These are phyloP conservation scores for Malurus cyaneus DNA, from an alignment of 2,113 vertebrate genomes.

Conservation along the genomic window DNA sequence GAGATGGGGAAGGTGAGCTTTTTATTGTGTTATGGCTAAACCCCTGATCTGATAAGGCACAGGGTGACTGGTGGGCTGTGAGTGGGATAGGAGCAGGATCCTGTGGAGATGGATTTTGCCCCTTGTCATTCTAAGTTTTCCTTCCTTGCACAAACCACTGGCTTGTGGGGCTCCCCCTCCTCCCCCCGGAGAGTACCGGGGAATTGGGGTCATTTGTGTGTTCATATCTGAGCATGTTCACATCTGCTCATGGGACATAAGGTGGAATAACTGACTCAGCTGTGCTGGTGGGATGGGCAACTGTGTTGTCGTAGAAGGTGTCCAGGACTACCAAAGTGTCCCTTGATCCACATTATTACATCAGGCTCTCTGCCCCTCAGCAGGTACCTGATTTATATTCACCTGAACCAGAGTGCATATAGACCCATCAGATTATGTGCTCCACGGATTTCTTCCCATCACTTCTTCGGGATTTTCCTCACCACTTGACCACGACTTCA, in stretches of 20 bases:
- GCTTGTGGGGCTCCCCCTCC: neutral
- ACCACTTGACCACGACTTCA: accelerated
- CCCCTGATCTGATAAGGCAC: neutral
- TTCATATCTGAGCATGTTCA: neutral
- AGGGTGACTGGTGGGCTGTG: neutral
- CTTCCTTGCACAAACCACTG: neutral
- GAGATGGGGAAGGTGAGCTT: neutral
- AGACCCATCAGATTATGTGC: neutral
- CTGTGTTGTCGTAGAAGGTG: neutral
- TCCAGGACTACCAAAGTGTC: accelerated
- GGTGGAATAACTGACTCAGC: neutral
- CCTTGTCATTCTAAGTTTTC: neutral
- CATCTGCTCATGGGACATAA: neutral
- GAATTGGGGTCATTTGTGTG: accelerated
- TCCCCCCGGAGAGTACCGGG: accelerated
- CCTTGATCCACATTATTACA: neutral
- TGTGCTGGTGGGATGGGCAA: neutral
- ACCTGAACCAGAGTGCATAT: neutral
- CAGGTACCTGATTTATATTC: neutral
- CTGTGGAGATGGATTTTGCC: neutral
- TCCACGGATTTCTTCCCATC: accelerated
- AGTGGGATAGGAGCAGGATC: neutral
- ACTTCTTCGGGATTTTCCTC: neutral
- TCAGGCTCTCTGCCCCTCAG: neutral
- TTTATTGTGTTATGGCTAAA: neutral